Percentiles rank a stretch among this genome's conserved stretches.
phyloP scores from a whole-genome alignment of 2,888 invertebrate species.

The Tanaodytes sp. region DNA sequence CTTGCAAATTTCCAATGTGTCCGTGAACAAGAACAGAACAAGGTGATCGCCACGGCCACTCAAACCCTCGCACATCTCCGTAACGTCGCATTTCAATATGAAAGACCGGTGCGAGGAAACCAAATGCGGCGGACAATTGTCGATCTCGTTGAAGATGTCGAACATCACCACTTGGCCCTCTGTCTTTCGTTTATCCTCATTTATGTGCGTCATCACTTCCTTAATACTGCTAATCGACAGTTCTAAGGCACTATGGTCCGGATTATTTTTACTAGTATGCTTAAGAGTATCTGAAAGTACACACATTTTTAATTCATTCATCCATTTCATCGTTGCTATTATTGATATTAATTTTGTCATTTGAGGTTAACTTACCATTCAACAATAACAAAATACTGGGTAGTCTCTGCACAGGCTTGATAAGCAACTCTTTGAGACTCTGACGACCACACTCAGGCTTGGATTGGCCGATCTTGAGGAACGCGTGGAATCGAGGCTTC shows the following conservation, averaged over 20 bases:
- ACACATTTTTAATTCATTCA: too few species aligned
- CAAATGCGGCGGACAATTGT: slow-evolving; percentile 95
- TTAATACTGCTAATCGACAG: slow-evolving; percentile 90
- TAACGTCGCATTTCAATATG: slow-evolving; percentile 89
- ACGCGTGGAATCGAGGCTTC: slow-evolving; percentile 97
- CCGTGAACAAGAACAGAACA: slow-evolving; percentile 93
- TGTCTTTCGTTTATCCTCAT: slow-evolving; percentile 97
- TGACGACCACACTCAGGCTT: slow-evolving; percentile 97
- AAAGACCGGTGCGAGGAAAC: slow-evolving; percentile 94
- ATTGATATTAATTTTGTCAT: too few species aligned
- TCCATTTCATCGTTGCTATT: too few species aligned
- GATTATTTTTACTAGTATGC: slow-evolving; percentile 89
- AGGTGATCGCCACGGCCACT: slow-evolving; percentile 90
- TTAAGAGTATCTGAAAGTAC: slow-evolving; percentile 89
- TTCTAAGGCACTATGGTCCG: slow-evolving; percentile 89
- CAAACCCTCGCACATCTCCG: slow-evolving; percentile 87
- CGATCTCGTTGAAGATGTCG: slow-evolving; percentile 98
- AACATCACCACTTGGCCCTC: slow-evolving; percentile 97
- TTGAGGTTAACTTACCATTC: slow-evolving; percentile 80
- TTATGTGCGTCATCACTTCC: slow-evolving; percentile 96
- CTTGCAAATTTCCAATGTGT: slow-evolving; percentile 93
- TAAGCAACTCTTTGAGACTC: slow-evolving; percentile 94
- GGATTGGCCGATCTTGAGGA: slow-evolving; percentile 94
- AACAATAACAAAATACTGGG: slow-evolving; percentile 96
- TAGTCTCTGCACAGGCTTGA: slow-evolving; percentile 97